phyloP scores from a whole-genome alignment of 2,888 invertebrate species.

The Hyles lineata region DNA sequence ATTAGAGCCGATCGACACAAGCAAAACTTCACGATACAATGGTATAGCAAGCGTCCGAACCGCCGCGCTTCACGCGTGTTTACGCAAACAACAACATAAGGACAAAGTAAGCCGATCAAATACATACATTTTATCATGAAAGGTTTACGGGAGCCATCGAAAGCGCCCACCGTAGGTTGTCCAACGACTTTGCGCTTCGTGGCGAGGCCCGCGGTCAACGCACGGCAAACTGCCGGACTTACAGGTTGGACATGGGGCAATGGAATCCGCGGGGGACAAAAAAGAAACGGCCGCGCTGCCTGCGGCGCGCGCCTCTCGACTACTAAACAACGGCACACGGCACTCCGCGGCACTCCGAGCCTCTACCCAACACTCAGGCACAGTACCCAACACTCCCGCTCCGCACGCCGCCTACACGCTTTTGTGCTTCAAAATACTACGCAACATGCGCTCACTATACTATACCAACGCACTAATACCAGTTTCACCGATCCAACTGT shows the following conservation, averaged over 20 bases:
- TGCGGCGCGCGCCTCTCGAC: slow-evolving; percentile 63
- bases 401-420: neutral
- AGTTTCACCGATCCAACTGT: slow-evolving; percentile 6
- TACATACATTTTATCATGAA: slow-evolving; percentile 36
- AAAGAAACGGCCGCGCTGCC: slow-evolving; percentile 69
- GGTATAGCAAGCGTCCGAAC: neutral
- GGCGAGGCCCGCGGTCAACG: slow-evolving; percentile 79
- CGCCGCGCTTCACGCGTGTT: neutral
- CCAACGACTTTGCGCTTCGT: slow-evolving; percentile 71
- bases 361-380: too few species aligned
- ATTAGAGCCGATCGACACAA: too few species aligned
- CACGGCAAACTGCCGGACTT: slow-evolving; percentile 83
- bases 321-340: slow-evolving; percentile 64
- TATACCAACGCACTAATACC: neutral
- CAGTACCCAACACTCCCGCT: neutral
- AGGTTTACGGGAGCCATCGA: slow-evolving; percentile 62
- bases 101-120: slow-evolving; percentile 10
- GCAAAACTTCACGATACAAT: neutral
- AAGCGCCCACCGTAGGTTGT: slow-evolving; percentile 70
- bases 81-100: neutral
- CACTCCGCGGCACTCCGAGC: neutral
- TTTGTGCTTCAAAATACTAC: slow-evolving; percentile 20
- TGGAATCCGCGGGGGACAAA: slow-evolving; percentile 82
- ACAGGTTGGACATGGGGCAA: slow-evolving; percentile 82
- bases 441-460: neutral